Evolutionary conservation across 2,888 invertebrate genomes (phyloP).

Genomic region (Lissocephala sabroskyi): DNA sequence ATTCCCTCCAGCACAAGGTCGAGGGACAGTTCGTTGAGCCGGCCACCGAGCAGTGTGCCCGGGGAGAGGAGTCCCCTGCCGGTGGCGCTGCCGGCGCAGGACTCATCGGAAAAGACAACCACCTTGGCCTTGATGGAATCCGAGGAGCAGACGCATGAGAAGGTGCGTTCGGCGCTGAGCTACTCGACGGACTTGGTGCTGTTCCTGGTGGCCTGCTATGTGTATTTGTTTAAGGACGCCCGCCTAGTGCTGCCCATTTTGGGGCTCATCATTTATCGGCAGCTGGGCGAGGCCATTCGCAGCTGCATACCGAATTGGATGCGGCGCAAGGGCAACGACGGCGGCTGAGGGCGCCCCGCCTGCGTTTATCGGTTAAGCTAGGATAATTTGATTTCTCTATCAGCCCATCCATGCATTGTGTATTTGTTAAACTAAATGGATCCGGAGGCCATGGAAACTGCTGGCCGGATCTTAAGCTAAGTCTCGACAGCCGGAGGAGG

Average conservation of each 20-base stretch:
- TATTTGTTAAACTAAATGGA: no score
- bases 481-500: neutral
- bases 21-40: constrained; percentile 59
- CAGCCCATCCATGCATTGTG: no score
- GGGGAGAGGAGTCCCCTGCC: no score
- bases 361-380: constrained; percentile 61
- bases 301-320: constrained; percentile 77
- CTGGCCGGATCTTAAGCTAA: no score
- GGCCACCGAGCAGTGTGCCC: constrained; percentile 26
- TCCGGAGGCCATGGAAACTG: no score
- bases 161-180: constrained; percentile 80
- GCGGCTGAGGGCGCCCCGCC: constrained; percentile 10
- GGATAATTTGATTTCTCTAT: no score
- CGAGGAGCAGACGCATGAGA: constrained; percentile 76
- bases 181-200: constrained; percentile 84
- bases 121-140: constrained; percentile 67
- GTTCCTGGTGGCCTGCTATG: constrained; percentile 84
- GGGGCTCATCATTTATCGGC: constrained; percentile 83
- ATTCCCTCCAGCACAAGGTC: constrained; percentile 69
- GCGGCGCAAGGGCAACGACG: constrained; percentile 66
- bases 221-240: constrained; percentile 86
- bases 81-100: constrained; percentile 25
- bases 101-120: constrained; percentile 39
- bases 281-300: constrained; percentile 79
- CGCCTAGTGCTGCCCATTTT: constrained; percentile 86